Evolutionary conservation across 2,888 invertebrate genomes (phyloP), one percentile per base, ranked within the genome.

Genomic region (Drosophila heteroneura): DNA sequence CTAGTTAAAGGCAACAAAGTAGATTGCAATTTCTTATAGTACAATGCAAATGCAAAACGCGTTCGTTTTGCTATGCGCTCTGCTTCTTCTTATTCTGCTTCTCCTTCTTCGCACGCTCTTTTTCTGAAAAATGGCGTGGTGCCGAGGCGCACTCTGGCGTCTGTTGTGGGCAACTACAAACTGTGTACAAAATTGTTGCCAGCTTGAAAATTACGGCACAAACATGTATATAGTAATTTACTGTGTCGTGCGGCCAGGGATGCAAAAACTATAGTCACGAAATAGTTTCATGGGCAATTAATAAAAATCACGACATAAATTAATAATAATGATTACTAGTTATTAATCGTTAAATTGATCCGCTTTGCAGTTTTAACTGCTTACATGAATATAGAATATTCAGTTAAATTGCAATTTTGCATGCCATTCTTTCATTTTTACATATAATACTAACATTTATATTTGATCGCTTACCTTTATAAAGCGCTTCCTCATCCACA

Each of bases 401-500:
- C 2, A 22, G 12, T 22, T 22, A 22, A 44, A 44, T 44, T 5
- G 0, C 0, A 16, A 47, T 47, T 47, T 47, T 26, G 4, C 26
- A 47, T 26, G 22, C 2, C 5, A 16, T 26, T 16, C 47, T 26
- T 47, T 26, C 7, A 16, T 9, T 47, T 26, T 7, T 47, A 47
- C 16, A 47, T 47, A 26, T 26, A 47, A 22, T 4, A 47, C 14
- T 14, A 26, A 26, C 26, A 54, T 26, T 49, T 33, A 4, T 26
- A 16, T 47, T 12, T 37, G 19, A 30, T n/a, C 5, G 78, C 91
- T 85, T 81, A 93, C 93, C 91, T 79, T 85, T 86, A 70, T 92
- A 92, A 26, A 92, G 67, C 22, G 81, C 70, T 28, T 91, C 85
- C 75, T 92, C 92, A 72, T 93, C 93, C 28, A 87, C 77, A 2